Evolutionary conservation across 1,140 invertebrate genomes (phyloP), one percentile per base, ranked within the genome.

Genomic region (Macrocentrus cingulum): DNA sequence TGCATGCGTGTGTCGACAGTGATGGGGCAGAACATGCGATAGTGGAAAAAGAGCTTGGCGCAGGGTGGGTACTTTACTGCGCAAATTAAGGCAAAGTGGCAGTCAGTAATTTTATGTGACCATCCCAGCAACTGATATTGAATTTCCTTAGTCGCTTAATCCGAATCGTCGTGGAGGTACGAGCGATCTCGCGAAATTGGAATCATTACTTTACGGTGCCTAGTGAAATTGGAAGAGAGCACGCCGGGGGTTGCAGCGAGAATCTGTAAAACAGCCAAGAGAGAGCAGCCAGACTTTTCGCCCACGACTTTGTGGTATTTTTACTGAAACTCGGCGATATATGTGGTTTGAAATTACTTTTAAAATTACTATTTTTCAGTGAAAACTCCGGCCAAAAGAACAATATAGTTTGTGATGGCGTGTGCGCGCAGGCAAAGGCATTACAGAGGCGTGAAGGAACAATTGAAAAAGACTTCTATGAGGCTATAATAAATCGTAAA

Each of bases 111-210:
- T 79, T 80, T 77, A 80, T 75, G 75, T 75, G 73, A 72, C 72
- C 72, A 77, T 79, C 75, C 75, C 72, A 77, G 73, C 76, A 74
- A 76, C 76, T 75, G 75, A 80, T 80, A 79, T 80, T 80, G 74
- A 77, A 79, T 80, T 78, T 80, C 74, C 72, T 74, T 75, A 74
- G 73, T 76, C 72, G 74, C 76, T 77, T 77, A 76, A 78, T 78
- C 75, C 72, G 63, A 76, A 76, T 79, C 70, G 68, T 70, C 53
- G 57, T 61, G 64, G 65, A 59, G 56, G 42, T 62, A 64, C 62
- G 63, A 64, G 68, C 76, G 75, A 76, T 77, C 71, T 75, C 69
- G 68, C 71, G 68, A 77, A 77, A 79, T 79, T 77, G 72, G 71
- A 77, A 76, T 75, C 76, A 77, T 77, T 77, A 75, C 74, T 77